Percentiles rank a stretch among this genome's conserved stretches.
phyloP scores from a whole-genome alignment of 2,797 vertebrate genomes.

The Pygocentrus nattereri region DNA sequence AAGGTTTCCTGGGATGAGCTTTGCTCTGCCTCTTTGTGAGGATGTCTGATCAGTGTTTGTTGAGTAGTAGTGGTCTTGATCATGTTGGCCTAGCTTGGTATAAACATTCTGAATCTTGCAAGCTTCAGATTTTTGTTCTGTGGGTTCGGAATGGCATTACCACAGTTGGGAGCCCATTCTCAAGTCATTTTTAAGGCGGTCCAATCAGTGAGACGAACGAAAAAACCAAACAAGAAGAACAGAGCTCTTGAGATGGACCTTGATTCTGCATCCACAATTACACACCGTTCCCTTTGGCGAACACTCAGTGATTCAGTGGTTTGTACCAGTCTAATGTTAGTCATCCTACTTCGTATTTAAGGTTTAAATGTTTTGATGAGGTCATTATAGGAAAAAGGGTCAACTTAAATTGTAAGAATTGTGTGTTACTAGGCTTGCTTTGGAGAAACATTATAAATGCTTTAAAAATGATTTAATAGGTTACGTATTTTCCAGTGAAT shows the following conservation, averaged over 20 bases:
- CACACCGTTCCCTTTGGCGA: not conserved
- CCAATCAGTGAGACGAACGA: not conserved
- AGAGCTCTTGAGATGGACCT: not conserved
- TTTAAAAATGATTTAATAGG: constrained; percentile 3
- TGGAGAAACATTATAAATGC: constrained; percentile 1
- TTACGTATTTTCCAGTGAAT: constrained; percentile 23
- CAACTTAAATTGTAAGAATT: not conserved
- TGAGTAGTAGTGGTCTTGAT: constrained; percentile 20
- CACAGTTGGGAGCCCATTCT: too few species aligned
- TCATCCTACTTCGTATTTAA: constrained; percentile 10
- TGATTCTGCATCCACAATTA: not conserved
- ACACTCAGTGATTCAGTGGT: not conserved
- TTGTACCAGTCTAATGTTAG: not conserved
- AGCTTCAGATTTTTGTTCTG: not conserved
- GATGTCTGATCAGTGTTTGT: constrained; percentile 17
- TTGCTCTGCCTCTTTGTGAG: constrained; percentile 21
- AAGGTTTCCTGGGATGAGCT: constrained; percentile 24
- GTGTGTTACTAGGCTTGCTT: constrained; percentile 1
- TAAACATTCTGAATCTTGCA: not conserved
- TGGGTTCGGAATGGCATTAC: too few species aligned
- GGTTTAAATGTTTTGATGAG: constrained; percentile 20
- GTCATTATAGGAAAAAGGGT: constrained; percentile 38
- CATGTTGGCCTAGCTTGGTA: not conserved
- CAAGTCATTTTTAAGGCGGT: not conserved
- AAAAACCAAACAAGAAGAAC: not conserved